Conservation (phyloP, 2,888 invertebrate species). For the Philereme vetulata region DNA sequence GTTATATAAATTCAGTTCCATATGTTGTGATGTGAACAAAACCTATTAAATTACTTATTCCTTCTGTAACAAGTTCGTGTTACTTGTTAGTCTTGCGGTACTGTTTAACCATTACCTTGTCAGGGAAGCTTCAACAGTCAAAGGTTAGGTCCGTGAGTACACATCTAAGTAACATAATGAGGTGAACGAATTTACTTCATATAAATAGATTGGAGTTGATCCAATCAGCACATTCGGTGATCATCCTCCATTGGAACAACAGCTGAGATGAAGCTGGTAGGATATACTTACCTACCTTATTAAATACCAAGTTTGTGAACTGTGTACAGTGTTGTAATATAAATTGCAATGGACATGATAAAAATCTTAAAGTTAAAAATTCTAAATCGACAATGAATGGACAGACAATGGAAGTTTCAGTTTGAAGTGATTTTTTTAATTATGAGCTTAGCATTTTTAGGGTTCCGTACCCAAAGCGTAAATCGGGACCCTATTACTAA, state of each 20-base stretch:
- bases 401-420: too few species aligned
- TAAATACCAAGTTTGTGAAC: neutral
- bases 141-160: conserved; percentile 77
- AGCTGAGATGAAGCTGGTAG: conserved; percentile 81
- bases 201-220: conserved; percentile 72
- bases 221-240: conserved; percentile 63
- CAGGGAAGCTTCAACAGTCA: conserved; percentile 61
- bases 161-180: conserved; percentile 62
- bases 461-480: too few species aligned
- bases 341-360: too few species aligned
- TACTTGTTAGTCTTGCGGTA: conserved; percentile 11
- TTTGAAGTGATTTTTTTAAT: too few species aligned
- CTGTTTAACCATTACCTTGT: conserved; percentile 26
- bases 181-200: conserved; percentile 76
- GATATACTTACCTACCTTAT: conserved; percentile 19
- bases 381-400: too few species aligned
- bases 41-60: too few species aligned
- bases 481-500: too few species aligned
- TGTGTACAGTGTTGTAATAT: too few species aligned
- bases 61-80: neutral
- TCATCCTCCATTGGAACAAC: conserved; percentile 57
- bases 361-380: too few species aligned
- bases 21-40: too few species aligned
- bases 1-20: too few species aligned
- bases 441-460: too few species aligned